Evolutionary conservation across 2,888 invertebrate species (phyloP), one percentile per base, ranked within the genome.

Genomic region (Spodoptera picta): DNA sequence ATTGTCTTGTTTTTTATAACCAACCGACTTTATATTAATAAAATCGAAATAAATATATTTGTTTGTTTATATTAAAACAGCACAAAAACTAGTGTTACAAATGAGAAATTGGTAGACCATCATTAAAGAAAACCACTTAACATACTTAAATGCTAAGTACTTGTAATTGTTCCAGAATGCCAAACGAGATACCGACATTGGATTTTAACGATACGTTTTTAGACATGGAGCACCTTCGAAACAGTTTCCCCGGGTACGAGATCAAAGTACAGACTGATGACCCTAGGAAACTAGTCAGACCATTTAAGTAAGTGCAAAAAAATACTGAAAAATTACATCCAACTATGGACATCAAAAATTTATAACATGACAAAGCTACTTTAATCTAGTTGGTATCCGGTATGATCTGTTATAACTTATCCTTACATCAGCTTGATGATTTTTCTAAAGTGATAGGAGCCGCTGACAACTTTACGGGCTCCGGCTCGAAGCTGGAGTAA

Each of bases 141-240:
- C 36, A 36, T 36, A 36, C 36, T 36, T 36, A 4, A 36, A 36
- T 36, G 36, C 36, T 23, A 12, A 23, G 6, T 27, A 44, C 7
- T 9, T 27, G 46, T 6, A n/a, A 47, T 50, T 65, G n/a, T 43
- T 66, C 44, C 63, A 98, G 98, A 88, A 98, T 99, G 98, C 95
- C 97, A 1, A 98, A 98, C 89, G 97, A 98, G 87, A 97, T 98
- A 59, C 91, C 96, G 0, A 96, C 96, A 0, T 94, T 99, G 90
- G 98, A 99, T 90, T 99, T 99, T 91, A 99, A 99, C 88, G 99
- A 99, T 86, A 99, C 99, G 0, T 99, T 99, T 86, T 95, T 99
- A 71, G 96, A 98, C 77, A 96, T 97, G 88, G 97, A 98, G 60
- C 99, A 99, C 89, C 91, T 99, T 48, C 95, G 96, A 65, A 95